Base-by-base conservation (phyloP, 2,888 invertebrate genomes). In the Capitulum mitella region DNA sequence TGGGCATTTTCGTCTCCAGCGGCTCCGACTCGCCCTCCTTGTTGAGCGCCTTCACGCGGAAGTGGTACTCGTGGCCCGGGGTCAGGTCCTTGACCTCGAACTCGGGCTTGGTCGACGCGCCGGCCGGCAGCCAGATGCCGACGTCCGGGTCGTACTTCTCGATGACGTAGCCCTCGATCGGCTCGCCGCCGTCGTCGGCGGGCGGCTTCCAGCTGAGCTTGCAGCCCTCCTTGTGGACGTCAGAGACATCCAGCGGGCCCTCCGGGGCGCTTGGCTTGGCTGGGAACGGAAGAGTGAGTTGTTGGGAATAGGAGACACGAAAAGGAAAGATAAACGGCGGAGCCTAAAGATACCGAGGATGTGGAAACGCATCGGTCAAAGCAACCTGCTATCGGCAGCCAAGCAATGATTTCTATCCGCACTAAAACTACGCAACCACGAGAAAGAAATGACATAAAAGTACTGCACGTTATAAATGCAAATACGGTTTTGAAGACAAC, bases 141-240 rank as follows among this genome's bases (percentile, higher is more conserved):
- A 93, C 93, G 84, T 95, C 95, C 0, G 94, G 90, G 86, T 96
- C 96, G 86, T 90, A 92, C 85, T 95, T 95, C 87, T 97, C 97
- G 26, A 98, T 93, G 78, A 95, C 88, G 85, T 97, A 98, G 22
- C 91, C 91, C 83, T 95, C 96, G 85, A 98, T 92, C 0, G 97
- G 96, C 84, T 94, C 92, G 22, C 97, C 97, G 78, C 97, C 97
- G 85, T 97, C 97, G 85, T 98, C 97, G 85, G 95, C 95, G 1
- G 97, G 97, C 85, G 95, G 91, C 86, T 96, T 96, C 97, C 97
- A 98, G 85, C 93, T 92, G 43, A 95, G 89, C 81, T 92, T 94
- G 87, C 95, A 95, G 26, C 95, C 95, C 82, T 95, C 94, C 84
- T 94, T 94, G 87, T 93, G 92, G 81, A 95, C 89, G 85, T 95